These are phyloP conservation scores for Lota lota DNA, from an alignment of 2,113 vertebrate species.

Conservation along the genomic window DNA sequence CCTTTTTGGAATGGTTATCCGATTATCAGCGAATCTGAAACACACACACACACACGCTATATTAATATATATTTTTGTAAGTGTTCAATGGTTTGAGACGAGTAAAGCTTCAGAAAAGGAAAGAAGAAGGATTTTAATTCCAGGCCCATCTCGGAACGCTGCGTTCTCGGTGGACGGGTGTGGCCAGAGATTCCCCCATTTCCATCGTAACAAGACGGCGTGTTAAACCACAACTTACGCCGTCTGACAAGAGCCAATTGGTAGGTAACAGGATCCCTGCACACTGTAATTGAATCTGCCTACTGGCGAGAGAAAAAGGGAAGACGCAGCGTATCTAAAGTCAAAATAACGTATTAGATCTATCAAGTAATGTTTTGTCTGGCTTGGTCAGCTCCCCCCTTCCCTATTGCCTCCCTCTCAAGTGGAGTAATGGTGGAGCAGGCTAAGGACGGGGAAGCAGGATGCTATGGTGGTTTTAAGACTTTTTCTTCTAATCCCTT, in stretches of 20 bases:
- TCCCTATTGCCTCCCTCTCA: constrained; percentile 12
- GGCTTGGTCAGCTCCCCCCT: constrained; percentile 60
- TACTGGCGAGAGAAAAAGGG: constrained; percentile 2
- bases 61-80: no score
- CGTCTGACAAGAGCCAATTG: constrained; percentile 87
- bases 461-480: not conserved
- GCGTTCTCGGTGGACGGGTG: no score
- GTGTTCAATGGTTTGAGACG: no score
- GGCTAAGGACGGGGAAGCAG: not conserved
- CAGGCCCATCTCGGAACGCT: no score
- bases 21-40: no score
- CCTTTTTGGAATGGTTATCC: no score
- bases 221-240: constrained; percentile 82
- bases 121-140: not conserved
- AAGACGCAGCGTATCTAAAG: constrained; percentile 74
- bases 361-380: constrained; percentile 85
- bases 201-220: constrained; percentile 89
- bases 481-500: constrained; percentile 16
- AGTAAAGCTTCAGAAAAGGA: no score
- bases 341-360: constrained; percentile 91
- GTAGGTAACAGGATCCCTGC: constrained; percentile 93
- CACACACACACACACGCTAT: no score
- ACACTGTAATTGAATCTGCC: constrained; percentile 95
- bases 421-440: no score
- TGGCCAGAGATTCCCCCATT: constrained; percentile 62